Evolutionary conservation across 1,140 invertebrate genomes (phyloP).

Genomic region (Pseudomyrmex pallidus): DNA sequence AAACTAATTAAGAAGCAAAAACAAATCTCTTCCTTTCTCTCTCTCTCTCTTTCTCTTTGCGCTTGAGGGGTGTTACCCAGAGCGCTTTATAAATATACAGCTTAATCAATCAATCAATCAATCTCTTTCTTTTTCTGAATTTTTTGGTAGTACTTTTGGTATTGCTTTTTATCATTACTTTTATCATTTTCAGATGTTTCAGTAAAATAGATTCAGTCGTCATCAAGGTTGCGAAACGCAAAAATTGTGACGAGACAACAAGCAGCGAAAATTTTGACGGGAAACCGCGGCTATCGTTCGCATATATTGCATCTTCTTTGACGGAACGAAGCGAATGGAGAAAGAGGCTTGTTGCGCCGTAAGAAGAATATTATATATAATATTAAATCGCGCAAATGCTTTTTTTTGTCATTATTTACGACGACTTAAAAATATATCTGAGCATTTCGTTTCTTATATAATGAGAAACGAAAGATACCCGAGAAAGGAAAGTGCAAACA

Average conservation of each 20-base stretch:
- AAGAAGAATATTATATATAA: not conserved
- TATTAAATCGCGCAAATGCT: slow-evolving; percentile 10
- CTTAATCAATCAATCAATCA: too few species aligned
- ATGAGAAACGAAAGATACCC: slow-evolving; percentile 2
- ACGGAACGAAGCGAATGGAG: slow-evolving; percentile 6
- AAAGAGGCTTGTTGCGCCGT: not conserved
- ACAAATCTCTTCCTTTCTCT: too few species aligned
- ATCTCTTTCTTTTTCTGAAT: too few species aligned
- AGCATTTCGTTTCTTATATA: not conserved
- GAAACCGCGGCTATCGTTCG: slow-evolving; percentile 55
- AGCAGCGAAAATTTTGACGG: slow-evolving; percentile 62
- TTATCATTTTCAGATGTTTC: not conserved
- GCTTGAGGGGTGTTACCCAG: too few species aligned
- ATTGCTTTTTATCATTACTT: not conserved
- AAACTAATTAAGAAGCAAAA: too few species aligned
- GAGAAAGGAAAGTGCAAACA: too few species aligned
- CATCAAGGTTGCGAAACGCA: not conserved
- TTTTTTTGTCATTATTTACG: slow-evolving; percentile 25
- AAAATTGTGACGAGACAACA: slow-evolving; percentile 63
- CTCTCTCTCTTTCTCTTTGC: too few species aligned
- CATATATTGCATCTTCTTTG: slow-evolving; percentile 42
- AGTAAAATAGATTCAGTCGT: not conserved
- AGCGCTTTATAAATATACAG: too few species aligned
- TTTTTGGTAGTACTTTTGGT: not conserved
- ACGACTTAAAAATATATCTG: slow-evolving; percentile 20